Conservation (phyloP, 1,140 invertebrate species). For the Drosophila asahinai region DNA sequence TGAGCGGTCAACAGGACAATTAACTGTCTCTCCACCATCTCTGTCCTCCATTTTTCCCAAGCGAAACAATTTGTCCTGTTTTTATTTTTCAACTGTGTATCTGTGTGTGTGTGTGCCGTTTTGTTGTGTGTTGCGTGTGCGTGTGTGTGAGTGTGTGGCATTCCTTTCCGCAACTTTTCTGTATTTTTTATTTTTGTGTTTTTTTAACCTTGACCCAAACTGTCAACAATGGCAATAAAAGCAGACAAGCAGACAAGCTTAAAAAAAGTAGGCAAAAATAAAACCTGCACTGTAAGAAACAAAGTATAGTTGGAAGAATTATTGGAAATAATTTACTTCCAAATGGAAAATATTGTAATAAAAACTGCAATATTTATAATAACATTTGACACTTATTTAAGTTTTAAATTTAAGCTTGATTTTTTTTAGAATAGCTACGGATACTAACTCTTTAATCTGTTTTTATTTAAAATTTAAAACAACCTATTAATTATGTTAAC, state of each 20-base stretch:
- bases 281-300: neutral
- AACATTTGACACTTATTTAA: too few relatives aligned
- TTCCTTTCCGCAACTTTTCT: conserved; percentile 35
- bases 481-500: too few relatives aligned
- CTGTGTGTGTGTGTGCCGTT: conserved; percentile 24
- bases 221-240: conserved; percentile 36
- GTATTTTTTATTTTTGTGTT: conserved; percentile 33
- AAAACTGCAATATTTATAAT: too few relatives aligned
- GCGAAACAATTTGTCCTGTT: conserved; percentile 45
- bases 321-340: neutral
- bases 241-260: conserved; percentile 29
- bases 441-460: too few relatives aligned
- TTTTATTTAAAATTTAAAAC: too few relatives aligned
- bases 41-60: conserved; percentile 10
- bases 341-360: too few relatives aligned
- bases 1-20: conserved; percentile 35
- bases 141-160: conserved; percentile 34
- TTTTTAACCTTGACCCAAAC: conserved; percentile 58
- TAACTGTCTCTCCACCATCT: conserved; percentile 26
- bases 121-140: conserved; percentile 29
- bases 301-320: too few relatives aligned
- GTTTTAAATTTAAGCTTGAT: neutral
- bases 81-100: conserved; percentile 14
- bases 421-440: too few relatives aligned
- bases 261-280: conserved; percentile 6